phyloP scores from a whole-genome alignment of 2,888 invertebrate genomes.

The Thyatira batis region DNA sequence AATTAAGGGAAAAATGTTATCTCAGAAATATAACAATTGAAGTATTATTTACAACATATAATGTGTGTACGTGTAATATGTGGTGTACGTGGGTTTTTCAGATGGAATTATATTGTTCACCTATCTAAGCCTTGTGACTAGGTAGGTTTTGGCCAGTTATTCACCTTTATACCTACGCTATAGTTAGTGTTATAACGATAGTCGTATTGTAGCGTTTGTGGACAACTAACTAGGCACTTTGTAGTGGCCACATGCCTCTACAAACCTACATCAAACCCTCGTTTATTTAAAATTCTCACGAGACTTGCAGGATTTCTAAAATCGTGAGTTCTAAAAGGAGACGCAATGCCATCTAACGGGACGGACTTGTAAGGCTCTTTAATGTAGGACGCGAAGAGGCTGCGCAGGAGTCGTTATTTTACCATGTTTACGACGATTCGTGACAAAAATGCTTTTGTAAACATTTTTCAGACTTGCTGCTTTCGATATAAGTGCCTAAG shows the following conservation, averaged over 20 bases:
- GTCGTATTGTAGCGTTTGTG: too few species aligned
- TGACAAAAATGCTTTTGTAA: not conserved
- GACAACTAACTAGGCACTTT: too few species aligned
- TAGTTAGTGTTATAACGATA: too few species aligned
- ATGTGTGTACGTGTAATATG: too few species aligned
- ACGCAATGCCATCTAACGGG: slow-evolving; percentile 42
- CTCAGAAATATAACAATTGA: not conserved
- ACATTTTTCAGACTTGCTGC: too few species aligned
- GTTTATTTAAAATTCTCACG: not conserved
- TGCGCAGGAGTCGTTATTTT: slow-evolving; percentile 45
- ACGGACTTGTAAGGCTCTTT: slow-evolving; percentile 40
- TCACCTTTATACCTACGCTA: too few species aligned
- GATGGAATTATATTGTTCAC: not conserved
- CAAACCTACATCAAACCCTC: not conserved
- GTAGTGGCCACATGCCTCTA: too few species aligned
- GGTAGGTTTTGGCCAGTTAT: too few species aligned
- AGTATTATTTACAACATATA: not conserved
- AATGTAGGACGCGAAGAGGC: slow-evolving; percentile 36
- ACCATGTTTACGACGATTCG: slow-evolving; percentile 30
- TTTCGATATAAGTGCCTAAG: too few species aligned
- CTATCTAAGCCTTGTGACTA: too few species aligned
- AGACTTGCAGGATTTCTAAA: not conserved
- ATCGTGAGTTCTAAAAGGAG: slow-evolving; percentile 18
- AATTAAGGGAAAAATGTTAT: not conserved
- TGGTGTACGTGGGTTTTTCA: not conserved